phyloP scores from a whole-genome alignment of 2,888 invertebrate species.

The Megalurothrips usitatus region DNA sequence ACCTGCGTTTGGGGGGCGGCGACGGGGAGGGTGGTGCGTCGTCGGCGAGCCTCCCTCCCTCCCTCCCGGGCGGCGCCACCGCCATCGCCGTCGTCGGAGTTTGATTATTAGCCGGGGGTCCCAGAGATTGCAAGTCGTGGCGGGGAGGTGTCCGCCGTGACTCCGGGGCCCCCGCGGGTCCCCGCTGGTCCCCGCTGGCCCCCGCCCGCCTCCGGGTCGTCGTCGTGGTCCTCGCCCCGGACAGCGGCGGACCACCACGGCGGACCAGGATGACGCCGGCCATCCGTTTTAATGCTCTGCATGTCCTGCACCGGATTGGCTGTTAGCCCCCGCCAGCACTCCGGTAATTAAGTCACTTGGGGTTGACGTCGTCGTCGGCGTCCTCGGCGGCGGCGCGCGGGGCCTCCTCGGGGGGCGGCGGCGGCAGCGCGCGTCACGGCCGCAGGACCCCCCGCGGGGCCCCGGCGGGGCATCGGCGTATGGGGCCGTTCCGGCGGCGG shows the following conservation, averaged over 20 bases:
- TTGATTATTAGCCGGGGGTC: constrained; percentile 12
- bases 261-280: background rate
- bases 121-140: background rate
- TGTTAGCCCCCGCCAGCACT: constrained; percentile 1
- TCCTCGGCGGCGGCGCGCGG: background rate
- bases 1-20: background rate
- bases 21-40: background rate
- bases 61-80: background rate
- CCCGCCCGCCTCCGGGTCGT: background rate
- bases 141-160: background rate
- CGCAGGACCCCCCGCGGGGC: background rate
- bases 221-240: no score
- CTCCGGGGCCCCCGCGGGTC: background rate
- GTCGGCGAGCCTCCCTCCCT: background rate
- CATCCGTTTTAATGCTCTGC: background rate
- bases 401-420: background rate
- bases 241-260: no score
- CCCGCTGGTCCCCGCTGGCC: background rate
- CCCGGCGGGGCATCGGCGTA: no score
- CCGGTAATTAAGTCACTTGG: constrained; percentile 20
- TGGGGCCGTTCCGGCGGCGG: no score
- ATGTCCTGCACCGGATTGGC: constrained; percentile 1
- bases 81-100: background rate
- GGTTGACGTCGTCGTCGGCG: background rate
- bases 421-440: background rate